Percentiles rank a stretch among this genome's conserved stretches.
Evolutionary conservation across 2,888 invertebrate species (phyloP).

Genomic region (Pinctada fucata): DNA sequence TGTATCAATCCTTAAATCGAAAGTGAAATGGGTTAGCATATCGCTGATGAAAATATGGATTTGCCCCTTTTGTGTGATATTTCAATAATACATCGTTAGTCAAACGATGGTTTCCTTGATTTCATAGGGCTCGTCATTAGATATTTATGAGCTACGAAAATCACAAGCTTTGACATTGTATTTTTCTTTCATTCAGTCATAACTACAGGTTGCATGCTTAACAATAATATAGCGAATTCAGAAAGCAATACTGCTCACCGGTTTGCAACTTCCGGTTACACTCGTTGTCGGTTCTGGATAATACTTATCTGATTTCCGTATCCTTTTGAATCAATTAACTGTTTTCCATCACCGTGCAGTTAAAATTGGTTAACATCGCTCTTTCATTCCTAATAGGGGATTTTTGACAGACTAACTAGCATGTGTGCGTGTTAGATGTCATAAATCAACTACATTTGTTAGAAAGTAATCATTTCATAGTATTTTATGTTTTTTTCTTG

Average conservation of each 20-base stretch:
- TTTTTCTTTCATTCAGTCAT: too few relatives aligned
- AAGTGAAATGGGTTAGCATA: too few relatives aligned
- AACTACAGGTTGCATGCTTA: too few relatives aligned
- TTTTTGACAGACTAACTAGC: slow-evolving; percentile 13
- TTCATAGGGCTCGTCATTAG: too few relatives aligned
- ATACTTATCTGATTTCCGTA: slow-evolving; percentile 14
- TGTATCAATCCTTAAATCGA: too few relatives aligned
- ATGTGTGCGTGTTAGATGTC: slow-evolving; percentile 12
- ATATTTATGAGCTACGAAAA: too few relatives aligned
- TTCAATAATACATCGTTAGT: too few relatives aligned
- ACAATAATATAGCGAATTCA: too few relatives aligned
- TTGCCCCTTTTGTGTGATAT: too few relatives aligned
- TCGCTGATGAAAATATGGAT: too few relatives aligned
- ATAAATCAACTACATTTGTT: slow-evolving; percentile 18
- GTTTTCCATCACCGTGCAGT: background rate
- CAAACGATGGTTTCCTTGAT: too few relatives aligned
- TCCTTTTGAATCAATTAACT: slow-evolving; percentile 4
- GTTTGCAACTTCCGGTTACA: background rate
- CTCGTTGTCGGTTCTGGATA: slow-evolving; percentile 4
- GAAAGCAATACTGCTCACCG: background rate
- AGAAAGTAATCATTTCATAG: slow-evolving; percentile 7
- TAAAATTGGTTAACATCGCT: background rate
- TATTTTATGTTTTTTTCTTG: background rate
- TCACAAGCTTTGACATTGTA: too few relatives aligned
- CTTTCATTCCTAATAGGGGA: background rate